Percentiles rank a stretch among this genome's conserved stretches.
Evolutionary conservation across 2,797 vertebrate genomes (phyloP).

Genomic region (Acrossocheilus fasciatus): DNA sequence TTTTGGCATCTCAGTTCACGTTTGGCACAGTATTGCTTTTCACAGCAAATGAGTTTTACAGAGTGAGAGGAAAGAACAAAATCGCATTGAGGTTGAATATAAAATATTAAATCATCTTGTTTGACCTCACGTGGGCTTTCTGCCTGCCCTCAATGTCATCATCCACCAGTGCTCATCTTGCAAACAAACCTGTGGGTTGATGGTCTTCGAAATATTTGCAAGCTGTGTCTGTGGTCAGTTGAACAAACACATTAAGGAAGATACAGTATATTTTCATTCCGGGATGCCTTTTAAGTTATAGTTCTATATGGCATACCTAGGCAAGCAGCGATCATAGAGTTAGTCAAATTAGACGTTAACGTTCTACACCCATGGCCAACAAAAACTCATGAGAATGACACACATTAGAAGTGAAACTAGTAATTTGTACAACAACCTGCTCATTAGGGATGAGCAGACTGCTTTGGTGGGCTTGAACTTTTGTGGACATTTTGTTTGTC

Average conservation of each 20-base stretch:
- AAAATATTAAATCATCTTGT: conserved; percentile 35
- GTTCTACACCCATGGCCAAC: conserved; percentile 13
- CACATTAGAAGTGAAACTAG: conserved; percentile 46
- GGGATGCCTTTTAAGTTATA: not conserved
- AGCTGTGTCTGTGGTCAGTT: conserved; percentile 48
- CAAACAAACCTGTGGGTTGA: conserved; percentile 41
- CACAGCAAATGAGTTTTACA: conserved; percentile 71
- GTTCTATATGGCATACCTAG: conserved; percentile 32
- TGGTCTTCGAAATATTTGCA: conserved; percentile 33
- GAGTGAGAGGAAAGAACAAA: conserved; percentile 55
- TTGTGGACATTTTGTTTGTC: conserved; percentile 19
- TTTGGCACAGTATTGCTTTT: conserved; percentile 42
- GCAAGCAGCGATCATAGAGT: conserved; percentile 26
- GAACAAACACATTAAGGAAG: conserved; percentile 67
- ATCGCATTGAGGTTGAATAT: conserved; percentile 26
- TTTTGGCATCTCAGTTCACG: conserved; percentile 64
- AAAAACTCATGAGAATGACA: conserved; percentile 38
- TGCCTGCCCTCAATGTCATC: conserved; percentile 15
- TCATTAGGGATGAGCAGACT: conserved; percentile 35
- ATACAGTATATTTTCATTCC: conserved; percentile 45
- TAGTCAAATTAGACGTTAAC: conserved; percentile 42
- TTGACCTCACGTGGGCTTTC: conserved; percentile 27
- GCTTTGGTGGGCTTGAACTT: conserved; percentile 43
- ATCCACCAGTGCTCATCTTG: not conserved
- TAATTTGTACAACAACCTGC: conserved; percentile 49